Conservation (phyloP, 2,113 vertebrate genomes). For the Proteles cristata region DNA sequence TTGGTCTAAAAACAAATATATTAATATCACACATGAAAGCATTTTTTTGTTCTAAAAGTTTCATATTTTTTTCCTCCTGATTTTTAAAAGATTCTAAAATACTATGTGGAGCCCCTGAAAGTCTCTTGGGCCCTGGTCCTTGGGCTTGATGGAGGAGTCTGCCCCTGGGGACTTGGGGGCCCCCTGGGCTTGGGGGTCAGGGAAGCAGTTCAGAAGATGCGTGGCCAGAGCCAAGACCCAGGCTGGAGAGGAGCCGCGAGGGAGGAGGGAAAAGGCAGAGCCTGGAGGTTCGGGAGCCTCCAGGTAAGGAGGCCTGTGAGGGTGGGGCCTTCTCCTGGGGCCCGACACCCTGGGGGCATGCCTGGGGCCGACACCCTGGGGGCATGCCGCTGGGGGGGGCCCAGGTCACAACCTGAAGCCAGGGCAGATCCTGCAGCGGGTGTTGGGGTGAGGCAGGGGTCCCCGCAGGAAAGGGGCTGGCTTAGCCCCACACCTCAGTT, state of each 20-base stretch:
- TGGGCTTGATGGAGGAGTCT: neutral
- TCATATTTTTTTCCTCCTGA: neutral
- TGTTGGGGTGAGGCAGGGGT: too few species aligned
- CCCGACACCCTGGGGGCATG: neutral
- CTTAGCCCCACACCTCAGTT: neutral
- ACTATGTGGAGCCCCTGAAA: neutral
- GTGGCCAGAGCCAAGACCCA: neutral
- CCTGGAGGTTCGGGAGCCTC: neutral
- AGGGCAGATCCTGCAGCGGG: neutral
- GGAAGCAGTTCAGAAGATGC: neutral
- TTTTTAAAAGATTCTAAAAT: neutral
- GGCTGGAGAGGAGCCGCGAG: accelerated
- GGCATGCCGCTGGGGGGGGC: neutral
- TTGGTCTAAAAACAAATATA: neutral
- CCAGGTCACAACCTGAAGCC: neutral
- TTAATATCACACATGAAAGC: neutral
- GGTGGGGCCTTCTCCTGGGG: neutral
- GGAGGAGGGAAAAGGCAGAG: accelerated
- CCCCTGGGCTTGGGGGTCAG: neutral
- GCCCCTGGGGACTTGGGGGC: neutral
- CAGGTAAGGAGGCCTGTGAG: neutral
- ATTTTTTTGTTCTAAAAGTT: neutral
- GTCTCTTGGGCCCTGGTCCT: neutral
- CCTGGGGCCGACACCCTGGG: neutral
- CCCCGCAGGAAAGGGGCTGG: neutral